Base-by-base conservation (phyloP, 2,888 invertebrate genomes). In the Apeira syringaria region DNA sequence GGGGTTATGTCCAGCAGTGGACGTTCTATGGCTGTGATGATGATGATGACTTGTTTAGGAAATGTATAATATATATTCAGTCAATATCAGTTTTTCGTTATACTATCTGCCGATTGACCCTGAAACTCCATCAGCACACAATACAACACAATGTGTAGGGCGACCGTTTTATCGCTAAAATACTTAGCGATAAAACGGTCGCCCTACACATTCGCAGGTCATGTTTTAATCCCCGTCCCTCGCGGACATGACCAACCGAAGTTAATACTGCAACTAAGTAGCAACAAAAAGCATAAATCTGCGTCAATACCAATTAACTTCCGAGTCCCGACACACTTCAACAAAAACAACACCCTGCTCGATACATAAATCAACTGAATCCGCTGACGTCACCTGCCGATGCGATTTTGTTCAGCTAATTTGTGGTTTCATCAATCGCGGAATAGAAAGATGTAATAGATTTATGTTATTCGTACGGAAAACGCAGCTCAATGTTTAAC, bases 291-390 rank as follows among this genome's bases (percentile, higher is more conserved):
- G 59, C 69, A 71, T 75, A 75, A 74, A 75, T 75, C 73, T 64
- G 57, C 61, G 70, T 73, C 75, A 65, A 75, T 70, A 74, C 68
- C 74, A 75, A 75, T 75, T 76, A 76, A 74, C 65, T 66, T 61
- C 55, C 48, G 54, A 32, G 59, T 59, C 53, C 58, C 52, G 47
- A 44, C 26, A 27, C 37, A 45, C 7, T 8, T 4, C 13, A 4
- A 32, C 40, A 47, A 53, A 50, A 56, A 53, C 46, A 46, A 45
- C 45, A 25, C 22, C 18, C 12, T 17, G 25, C 2, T 15, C 31
- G 31, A 20, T 20, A 20, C 20, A 20, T 42, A 31, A 35, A 35
- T 42, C 35, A 42, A 24, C 13, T 7, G 20, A 35, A 42, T 17
- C 18, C 13, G 8, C 27, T 13, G 33, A 37, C 25, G 18, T 26